Base-by-base conservation (phyloP, 2,797 vertebrate species). In the Gallinago nigripennis region DNA sequence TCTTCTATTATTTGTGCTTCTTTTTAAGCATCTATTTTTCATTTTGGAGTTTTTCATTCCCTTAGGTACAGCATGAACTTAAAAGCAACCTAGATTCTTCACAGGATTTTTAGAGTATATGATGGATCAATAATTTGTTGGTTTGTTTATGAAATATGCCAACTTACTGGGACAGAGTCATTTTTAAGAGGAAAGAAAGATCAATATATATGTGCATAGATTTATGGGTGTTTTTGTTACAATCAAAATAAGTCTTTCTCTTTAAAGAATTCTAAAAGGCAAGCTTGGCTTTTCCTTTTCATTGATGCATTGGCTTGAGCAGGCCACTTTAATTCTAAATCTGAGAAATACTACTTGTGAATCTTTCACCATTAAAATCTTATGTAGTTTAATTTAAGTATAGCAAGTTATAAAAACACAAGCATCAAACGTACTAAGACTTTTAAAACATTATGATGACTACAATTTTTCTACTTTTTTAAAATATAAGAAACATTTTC, bases 121-220 rank as follows among this genome's bases (percentile, higher is more conserved):
- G 97, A 98, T 96, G 91, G 98, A 98, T 98, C 98, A 97, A 98
- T 98, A 98, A 98, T 98, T 97, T 98, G 96, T 98, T 98, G 98
- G 97, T 98, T 98, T 98, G 97, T 98, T 98, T 98, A 98, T 98
- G 98, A 98, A 98, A 98, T 98, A 98, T 98, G 98, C 97, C 98
- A 98, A 96, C 97, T 97, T 98, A 97, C 96, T 73, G 89, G 97
- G 98, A 98, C 98, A 98, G 97, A 98, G 97, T 98, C 97, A 98
- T 98, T 98, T 98, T 98, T 98, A 98, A 98, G 98, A 97, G 94
- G 95, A 96, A 97, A 97, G 97, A 96, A 95, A 95, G 96, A 98
- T 98, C 98, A 97, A 98, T 98, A 98, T 94, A 98, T 98, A 98
- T 97, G 98, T 98, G 98, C 98, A 98, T 98, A 98, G 98, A 98